phyloP scores from a whole-genome alignment of 2,888 invertebrate genomes.

The Chrysomela aeneicollis region DNA sequence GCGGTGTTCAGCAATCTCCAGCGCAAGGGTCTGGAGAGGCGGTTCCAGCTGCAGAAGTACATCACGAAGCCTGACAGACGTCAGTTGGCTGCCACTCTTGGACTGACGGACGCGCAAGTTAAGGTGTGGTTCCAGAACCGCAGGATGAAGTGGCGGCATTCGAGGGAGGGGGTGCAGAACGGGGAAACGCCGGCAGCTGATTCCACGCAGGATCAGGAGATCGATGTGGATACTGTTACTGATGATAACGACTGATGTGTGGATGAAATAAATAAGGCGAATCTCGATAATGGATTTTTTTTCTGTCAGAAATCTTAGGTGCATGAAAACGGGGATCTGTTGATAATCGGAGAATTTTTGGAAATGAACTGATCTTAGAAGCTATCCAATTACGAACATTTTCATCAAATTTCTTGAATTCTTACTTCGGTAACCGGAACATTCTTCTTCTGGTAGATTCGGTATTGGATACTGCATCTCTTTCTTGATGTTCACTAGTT shows the following conservation, averaged over 20 bases:
- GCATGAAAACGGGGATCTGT: no score
- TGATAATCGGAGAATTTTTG: no score
- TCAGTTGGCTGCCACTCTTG: constrained; percentile 89
- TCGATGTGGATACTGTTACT: constrained; percentile 59
- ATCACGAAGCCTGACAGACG: constrained; percentile 94
- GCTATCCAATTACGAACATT: no score
- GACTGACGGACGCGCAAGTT: constrained; percentile 87
- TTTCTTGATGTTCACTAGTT: no score
- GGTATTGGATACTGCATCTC: no score
- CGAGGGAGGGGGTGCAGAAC: constrained; percentile 56
- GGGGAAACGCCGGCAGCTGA: constrained; percentile 51
- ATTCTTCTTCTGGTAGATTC: no score
- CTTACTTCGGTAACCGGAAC: no score
- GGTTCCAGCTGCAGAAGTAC: constrained; percentile 94
- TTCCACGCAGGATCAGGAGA: constrained; percentile 58
- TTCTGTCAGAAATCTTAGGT: background rate
- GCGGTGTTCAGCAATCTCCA: constrained; percentile 95
- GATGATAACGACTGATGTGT: constrained; percentile 50
- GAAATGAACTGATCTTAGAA: no score
- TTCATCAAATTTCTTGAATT: no score
- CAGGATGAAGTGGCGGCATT: constrained; percentile 62
- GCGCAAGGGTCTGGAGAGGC: constrained; percentile 89
- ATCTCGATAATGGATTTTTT: background rate
- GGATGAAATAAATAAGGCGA: background rate
- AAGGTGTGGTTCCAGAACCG: constrained; percentile 93